Conservation (phyloP, 1,140 invertebrate genomes). For the Camponotus pennsylvanicus region DNA sequence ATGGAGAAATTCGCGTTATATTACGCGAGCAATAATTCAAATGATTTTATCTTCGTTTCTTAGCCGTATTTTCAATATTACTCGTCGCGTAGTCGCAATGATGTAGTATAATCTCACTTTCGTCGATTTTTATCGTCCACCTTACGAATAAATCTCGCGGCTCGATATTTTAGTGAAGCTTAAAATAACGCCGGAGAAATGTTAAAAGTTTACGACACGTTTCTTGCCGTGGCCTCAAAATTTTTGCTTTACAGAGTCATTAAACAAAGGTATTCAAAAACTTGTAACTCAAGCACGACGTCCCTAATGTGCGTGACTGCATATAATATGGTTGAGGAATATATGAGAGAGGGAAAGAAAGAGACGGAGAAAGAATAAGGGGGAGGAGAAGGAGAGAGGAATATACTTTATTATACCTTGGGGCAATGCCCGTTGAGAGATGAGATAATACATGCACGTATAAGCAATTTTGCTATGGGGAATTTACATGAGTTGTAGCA, state of each 20-base stretch:
- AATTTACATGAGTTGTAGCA: conserved; percentile 43
- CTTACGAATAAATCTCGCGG: conserved; percentile 26
- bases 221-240: conserved; percentile 36
- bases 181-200: conserved; percentile 19
- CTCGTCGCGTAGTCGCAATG: not conserved
- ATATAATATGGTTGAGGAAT: not conserved
- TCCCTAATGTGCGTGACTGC: not conserved
- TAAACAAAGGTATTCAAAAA: conserved; percentile 32
- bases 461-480: conserved; percentile 39
- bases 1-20: not conserved
- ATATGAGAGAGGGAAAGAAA: not conserved
- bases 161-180: conserved; percentile 25
- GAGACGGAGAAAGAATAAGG: not conserved
- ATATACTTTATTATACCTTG: conserved; percentile 44
- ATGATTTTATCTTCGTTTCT: not conserved
- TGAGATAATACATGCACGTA: conserved; percentile 41
- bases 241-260: conserved; percentile 28
- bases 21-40: not conserved
- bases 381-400: not conserved
- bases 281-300: not conserved
- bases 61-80: conserved; percentile 7
- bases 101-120: conserved; percentile 35
- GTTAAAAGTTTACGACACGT: conserved; percentile 21
- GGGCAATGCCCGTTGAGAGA: conserved; percentile 17
- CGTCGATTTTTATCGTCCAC: not conserved